Evolutionary conservation across 2,797 vertebrate species (phyloP).

Genomic region (Chelidonichthys spinosus): DNA sequence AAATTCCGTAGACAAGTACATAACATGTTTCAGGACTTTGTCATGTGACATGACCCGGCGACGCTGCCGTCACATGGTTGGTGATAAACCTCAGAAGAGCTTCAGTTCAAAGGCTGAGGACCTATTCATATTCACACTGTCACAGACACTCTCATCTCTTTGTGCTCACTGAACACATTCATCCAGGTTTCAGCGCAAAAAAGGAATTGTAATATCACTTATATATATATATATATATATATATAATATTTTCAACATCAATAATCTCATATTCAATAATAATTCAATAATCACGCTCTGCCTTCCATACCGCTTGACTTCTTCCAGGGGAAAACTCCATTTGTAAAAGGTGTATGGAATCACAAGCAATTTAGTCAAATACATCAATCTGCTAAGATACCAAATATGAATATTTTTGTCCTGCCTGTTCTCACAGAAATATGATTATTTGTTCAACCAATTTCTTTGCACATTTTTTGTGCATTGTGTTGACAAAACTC

Average conservation of each 20-base stretch:
- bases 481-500: neutral
- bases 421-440: neutral
- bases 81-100: slow-evolving; percentile 1
- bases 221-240: too few species aligned
- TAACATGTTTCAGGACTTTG: slow-evolving; percentile 1
- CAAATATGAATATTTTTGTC: too few species aligned
- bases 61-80: slow-evolving; percentile 8
- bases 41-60: neutral
- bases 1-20: neutral
- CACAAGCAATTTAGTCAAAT: too few species aligned
- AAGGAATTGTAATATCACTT: neutral
- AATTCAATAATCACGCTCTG: too few species aligned
- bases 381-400: neutral
- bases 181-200: slow-evolving; percentile 5
- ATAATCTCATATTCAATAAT: too few species aligned
- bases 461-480: neutral
- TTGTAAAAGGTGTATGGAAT: slow-evolving; percentile 6
- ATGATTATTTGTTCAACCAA: neutral
- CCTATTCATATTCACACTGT: slow-evolving; percentile 5
- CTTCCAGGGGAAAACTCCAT: neutral
- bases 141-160: neutral
- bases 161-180: neutral
- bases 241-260: neutral
- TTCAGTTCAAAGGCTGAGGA: slow-evolving; percentile 8
- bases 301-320: neutral